These are phyloP conservation scores for Lampris incognitus DNA, from an alignment of 2,113 vertebrate species.

Conservation along the genomic window DNA sequence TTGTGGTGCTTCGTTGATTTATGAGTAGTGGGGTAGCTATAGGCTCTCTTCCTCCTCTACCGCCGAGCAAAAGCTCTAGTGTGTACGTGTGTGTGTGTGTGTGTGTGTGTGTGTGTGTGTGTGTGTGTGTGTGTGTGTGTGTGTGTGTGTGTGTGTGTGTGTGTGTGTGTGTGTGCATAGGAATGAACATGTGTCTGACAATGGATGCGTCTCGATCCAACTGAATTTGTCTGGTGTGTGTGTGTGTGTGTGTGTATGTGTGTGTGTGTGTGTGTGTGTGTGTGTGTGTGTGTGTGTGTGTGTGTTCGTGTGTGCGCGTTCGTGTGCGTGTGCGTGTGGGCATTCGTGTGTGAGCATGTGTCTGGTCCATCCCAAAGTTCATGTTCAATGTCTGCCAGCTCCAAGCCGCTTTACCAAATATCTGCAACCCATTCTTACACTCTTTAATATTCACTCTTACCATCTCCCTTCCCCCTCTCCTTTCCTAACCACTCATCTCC, in stretches of 20 bases:
- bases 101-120: no score
- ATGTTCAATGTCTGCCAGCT: slow-evolving; percentile 89
- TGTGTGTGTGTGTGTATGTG: slow-evolving; percentile 4
- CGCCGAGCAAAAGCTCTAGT: slow-evolving; percentile 10
- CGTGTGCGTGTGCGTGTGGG: slow-evolving; percentile 31
- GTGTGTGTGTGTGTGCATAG: slow-evolving; percentile 5
- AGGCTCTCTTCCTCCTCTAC: slow-evolving; percentile 52
- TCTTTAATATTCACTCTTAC: slow-evolving; percentile 33
- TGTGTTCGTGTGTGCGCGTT: slow-evolving; percentile 25
- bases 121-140: slow-evolving; percentile 25
- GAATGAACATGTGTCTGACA: neutral
- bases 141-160: slow-evolving; percentile 20
- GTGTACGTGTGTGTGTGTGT: slow-evolving; percentile 23
- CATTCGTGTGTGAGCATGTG: slow-evolving; percentile 12
- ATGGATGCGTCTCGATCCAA: neutral
- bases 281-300: slow-evolving; percentile 47
- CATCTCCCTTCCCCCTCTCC: slow-evolving; percentile 12
- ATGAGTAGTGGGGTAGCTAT: slow-evolving; percentile 49
- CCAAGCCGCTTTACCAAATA: slow-evolving; percentile 79
- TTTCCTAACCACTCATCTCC: slow-evolving; percentile 3
- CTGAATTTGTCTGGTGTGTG: neutral
- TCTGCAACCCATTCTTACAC: slow-evolving; percentile 56
- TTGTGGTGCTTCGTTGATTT: slow-evolving; percentile 68
- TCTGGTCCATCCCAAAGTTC: slow-evolving; percentile 76
- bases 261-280: slow-evolving; percentile 29